Evolutionary conservation across 2,888 invertebrate genomes (phyloP).

Genomic region (Pantelozetes paolii): DNA sequence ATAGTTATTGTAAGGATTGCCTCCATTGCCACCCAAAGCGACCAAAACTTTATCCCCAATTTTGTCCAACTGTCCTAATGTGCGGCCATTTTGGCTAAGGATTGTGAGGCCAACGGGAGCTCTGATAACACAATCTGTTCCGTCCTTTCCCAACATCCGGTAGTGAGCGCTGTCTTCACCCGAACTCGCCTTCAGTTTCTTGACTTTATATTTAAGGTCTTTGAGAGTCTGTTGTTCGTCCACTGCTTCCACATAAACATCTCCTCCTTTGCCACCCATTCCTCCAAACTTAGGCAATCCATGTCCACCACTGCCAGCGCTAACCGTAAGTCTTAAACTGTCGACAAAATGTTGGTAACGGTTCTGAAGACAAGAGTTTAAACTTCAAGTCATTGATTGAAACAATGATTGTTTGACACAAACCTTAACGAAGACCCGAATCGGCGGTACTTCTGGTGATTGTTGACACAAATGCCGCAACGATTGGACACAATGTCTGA

Average conservation of each 20-base stretch:
- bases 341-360: conserved; percentile 37
- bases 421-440: conserved; percentile 34
- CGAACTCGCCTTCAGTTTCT: conserved; percentile 62
- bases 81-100: conserved; percentile 60
- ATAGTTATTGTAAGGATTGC: conserved; percentile 69
- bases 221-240: too few relatives aligned
- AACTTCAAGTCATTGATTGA: not conserved
- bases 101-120: conserved; percentile 79
- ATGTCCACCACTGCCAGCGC: conserved; percentile 76
- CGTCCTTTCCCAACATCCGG: conserved; percentile 70
- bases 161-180: conserved; percentile 70
- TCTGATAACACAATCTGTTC: conserved; percentile 65
- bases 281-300: conserved; percentile 76
- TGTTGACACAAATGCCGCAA: not conserved
- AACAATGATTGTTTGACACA: not conserved
- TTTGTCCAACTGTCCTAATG: conserved; percentile 68
- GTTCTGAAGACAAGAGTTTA: conserved; percentile 18
- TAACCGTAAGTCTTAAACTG: conserved; percentile 55
- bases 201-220: too few relatives aligned
- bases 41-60: conserved; percentile 64
- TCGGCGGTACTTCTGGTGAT: conserved; percentile 1
- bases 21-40: conserved; percentile 79
- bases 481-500: not conserved
- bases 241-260: conserved; percentile 62
- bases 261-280: conserved; percentile 84